Percentiles rank a stretch among this genome's conserved stretches.
Conservation (phyloP, 2,113 vertebrate genomes). For the Anhinga rufa region DNA sequence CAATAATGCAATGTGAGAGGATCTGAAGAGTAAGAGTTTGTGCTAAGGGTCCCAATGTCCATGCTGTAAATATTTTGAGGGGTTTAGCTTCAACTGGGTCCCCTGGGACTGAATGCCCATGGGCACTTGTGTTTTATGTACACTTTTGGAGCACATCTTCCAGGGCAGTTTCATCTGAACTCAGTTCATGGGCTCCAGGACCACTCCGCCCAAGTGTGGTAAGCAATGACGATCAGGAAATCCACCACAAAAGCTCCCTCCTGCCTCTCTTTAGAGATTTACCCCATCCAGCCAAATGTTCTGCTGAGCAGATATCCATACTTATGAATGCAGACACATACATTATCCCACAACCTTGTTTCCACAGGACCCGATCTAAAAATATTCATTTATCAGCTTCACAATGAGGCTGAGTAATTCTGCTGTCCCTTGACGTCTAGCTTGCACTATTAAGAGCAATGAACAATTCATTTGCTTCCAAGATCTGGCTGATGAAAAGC, state of each 20-base stretch:
- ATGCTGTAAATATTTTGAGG: background rate
- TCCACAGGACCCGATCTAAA: background rate
- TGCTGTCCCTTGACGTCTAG: background rate
- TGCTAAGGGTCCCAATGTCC: background rate
- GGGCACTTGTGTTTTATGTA: background rate
- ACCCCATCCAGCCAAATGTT: background rate
- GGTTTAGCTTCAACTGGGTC: background rate
- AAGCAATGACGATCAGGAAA: background rate
- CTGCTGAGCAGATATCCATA: background rate
- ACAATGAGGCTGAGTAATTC: background rate
- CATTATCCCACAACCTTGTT: background rate
- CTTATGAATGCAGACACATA: background rate
- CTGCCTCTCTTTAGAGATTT: background rate
- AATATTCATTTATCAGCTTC: background rate
- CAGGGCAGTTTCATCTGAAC: background rate
- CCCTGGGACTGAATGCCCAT: background rate
- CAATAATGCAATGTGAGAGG: background rate
- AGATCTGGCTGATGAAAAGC: background rate
- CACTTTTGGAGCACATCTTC: background rate
- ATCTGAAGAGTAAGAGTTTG: rapidly evolving
- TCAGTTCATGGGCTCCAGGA: background rate
- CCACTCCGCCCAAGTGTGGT: background rate
- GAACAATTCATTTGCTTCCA: background rate
- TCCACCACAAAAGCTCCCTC: background rate
- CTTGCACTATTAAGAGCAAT: background rate